Base-by-base conservation (phyloP, 92 coral and sea anemone genomes). In the Heteractis magnifica region DNA sequence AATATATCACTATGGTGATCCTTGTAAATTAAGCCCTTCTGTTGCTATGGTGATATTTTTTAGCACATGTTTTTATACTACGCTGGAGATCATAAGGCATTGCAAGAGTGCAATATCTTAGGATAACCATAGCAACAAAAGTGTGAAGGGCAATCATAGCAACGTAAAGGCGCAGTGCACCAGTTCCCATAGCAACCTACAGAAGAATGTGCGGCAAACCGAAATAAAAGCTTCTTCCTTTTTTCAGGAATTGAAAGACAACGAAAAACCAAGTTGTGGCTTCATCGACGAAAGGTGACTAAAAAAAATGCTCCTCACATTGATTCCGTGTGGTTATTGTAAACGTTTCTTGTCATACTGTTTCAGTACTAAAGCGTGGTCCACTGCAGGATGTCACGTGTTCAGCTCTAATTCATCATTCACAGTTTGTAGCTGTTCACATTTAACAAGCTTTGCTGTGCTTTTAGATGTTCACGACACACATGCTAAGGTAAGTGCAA, bases 361-460 rank as follows among this genome's bases (percentile, higher is more conserved):
- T 53, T 75, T 62, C 78, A 90, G 93, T 51, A 85, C 86, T 56
- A 85, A 88, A 65, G 59, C 62, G 44, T 93, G 94, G 92, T 91
- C 98, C 10, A 80, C 87, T 0, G 74, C 58, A 8, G 98, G 98
- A 41, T 93, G 98, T 62, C 56, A 52, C 8, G 93, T 91, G 19
- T 34, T 44, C 48, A 48, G 70, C 34, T 78, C 82, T 21, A 77
- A 88, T 23, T 10, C 73, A 16, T 75, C 87, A 51, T 79, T 80
- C 19, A 87, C 94, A 6, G 92, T 78, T 10, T 93, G 98, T 55
- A 92, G 87, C 71, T 93, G 98, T 51, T 75, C 80, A 49, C 98
- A 93, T 58, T 78, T 89, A 82, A 93, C 98, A 13, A 93, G 98
- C 71, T 93, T 89, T 80, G 92, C 98, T 18, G 89, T 93, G 16